Percentiles rank a stretch among this genome's conserved stretches.
These are phyloP conservation scores for Carollia perspicillata DNA, from an alignment of 2,113 vertebrate genomes.

Conservation along the genomic window DNA sequence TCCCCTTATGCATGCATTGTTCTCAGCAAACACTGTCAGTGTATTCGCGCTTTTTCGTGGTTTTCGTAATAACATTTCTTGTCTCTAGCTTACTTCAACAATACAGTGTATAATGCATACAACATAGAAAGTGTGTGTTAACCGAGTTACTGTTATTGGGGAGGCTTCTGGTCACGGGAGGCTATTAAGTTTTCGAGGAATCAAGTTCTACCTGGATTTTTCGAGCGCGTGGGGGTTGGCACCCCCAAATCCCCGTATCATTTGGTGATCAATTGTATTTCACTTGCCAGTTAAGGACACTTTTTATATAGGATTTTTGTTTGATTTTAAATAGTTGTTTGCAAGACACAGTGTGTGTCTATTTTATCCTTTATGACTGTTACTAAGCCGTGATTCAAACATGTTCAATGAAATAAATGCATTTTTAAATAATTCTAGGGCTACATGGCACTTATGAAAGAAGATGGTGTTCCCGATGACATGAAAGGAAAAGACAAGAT, in stretches of 20 bases:
- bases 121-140: neutral
- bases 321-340: neutral
- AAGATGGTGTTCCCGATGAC: slow-evolving; percentile 96
- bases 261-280: neutral
- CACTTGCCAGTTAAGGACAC: neutral
- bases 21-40: neutral
- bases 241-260: neutral
- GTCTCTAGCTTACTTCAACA: neutral
- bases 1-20: neutral
- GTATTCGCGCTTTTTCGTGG: neutral
- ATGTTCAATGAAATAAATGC: neutral
- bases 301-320: neutral
- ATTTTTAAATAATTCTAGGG: slow-evolving; percentile 81
- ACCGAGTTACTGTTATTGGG: neutral
- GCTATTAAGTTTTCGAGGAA: neutral
- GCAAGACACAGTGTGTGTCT: accelerated
- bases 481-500: slow-evolving; percentile 99
- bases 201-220: neutral
- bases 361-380: neutral
- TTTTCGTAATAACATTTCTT: neutral
- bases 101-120: neutral
- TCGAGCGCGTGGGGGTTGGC: no score
- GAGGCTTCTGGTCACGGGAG: neutral
- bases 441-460: slow-evolving; percentile 97
- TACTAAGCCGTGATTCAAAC: neutral